Conservation (phyloP, 1,140 invertebrate genomes). For the Zaprionus ghesquierei region DNA sequence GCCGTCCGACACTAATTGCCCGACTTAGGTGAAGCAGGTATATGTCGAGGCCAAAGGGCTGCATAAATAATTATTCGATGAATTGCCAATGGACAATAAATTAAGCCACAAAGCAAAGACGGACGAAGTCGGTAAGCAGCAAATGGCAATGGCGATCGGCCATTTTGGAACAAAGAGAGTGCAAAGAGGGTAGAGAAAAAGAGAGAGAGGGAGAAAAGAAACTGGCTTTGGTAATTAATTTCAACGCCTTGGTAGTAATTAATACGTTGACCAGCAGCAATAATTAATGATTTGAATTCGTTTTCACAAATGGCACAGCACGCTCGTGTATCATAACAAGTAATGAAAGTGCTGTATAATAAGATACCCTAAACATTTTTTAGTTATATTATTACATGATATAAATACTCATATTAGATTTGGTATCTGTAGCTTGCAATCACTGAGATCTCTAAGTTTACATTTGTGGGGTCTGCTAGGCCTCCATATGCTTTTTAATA, state of each 20-base stretch:
- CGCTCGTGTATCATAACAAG: neutral
- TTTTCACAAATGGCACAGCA: neutral
- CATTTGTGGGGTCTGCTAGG: too few species aligned
- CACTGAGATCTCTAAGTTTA: too few species aligned
- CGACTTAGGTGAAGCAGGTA: neutral
- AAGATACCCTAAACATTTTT: too few species aligned
- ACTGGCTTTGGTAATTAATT: constrained; percentile 31
- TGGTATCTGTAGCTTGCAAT: too few species aligned
- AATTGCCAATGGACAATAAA: constrained; percentile 40
- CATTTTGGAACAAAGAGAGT: too few species aligned
- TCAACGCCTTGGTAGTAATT: constrained; percentile 41
- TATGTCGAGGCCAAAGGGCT: neutral
- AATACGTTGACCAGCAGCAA: constrained; percentile 31
- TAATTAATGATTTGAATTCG: constrained; percentile 32
- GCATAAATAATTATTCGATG: constrained; percentile 49
- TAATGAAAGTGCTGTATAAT: too few species aligned
- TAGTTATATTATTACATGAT: too few species aligned
- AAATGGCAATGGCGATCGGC: too few species aligned
- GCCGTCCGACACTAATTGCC: neutral
- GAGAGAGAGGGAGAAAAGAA: constrained; percentile 2
- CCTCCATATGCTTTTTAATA: too few species aligned
- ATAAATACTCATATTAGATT: too few species aligned
- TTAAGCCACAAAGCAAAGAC: neutral
- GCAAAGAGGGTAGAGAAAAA: neutral
- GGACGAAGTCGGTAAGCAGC: too few species aligned